Evolutionary conservation across 2,797 vertebrate species (phyloP), one percentile per base, ranked within the genome.

Genomic region (Vireo griseus): DNA sequence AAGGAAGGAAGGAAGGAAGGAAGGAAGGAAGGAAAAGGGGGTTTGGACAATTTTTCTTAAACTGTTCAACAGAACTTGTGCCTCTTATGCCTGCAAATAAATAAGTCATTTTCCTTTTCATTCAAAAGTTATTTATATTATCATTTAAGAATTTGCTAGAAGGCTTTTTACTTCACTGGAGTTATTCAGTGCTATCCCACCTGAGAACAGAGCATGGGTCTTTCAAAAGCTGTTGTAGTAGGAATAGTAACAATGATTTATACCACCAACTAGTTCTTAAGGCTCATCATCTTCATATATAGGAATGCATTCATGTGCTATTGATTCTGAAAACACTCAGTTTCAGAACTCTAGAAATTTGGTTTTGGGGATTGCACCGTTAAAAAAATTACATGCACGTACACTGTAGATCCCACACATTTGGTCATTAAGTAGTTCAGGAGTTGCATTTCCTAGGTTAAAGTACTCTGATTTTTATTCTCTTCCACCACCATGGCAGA

Each of bases 361-460:
- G 19, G 0, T 1, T 35, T 67, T 5, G 6, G 7, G 2, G 37
- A 55, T 67, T 17, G 51, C 16, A 28, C 3, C 29, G 20, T 31
- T 37, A 2, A 52, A 62, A 90, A 37, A 22, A 67, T 45, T 37
- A 29, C 4, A n/a, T 68, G 68, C 10, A 19, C 33, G 65, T 67
- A 55, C 17, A 63, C 20, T 50, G 21, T 40, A 91, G 54, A 72
- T 12, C 15, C 16, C 42, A 65, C 22, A 68, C 19, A 58, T 45
- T 78, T 16, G 37, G 11, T 91, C 88, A 88, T 37, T 72, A 81
- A 39, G 24, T 78, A 91, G 81, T 61, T 78, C 39, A 84, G 52
- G 11, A 66, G 75, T 7, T 88, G 12, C 10, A 52, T 90, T 93
- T 93, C 50, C 40, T 91, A 18, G 18, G 26, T 71, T 82, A 62